Base-by-base conservation (phyloP, 2,888 invertebrate species). In the Pharmacophagus antenor region DNA sequence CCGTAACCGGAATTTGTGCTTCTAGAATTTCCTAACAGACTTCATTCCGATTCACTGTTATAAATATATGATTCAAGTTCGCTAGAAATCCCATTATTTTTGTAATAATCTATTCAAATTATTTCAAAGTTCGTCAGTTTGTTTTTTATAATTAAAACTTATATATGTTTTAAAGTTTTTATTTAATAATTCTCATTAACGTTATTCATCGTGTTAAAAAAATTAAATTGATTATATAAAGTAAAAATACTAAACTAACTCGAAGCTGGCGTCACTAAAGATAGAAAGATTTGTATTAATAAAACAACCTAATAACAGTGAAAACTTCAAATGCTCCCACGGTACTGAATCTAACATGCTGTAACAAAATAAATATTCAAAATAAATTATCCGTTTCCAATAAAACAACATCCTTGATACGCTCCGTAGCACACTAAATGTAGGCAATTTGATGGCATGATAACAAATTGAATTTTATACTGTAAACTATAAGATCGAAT, bases 361-460 rank as follows among this genome's bases (percentile, higher is more conserved):
- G 74, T 80, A 79, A 73, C 81, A 76, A 82, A 83, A 89, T 85
- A 89, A 88, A 88, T 87, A 85, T 82, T 81, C 79, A 69, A 84
- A 87, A 88, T 88, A 87, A 85, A 88, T 88, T 88, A 88, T 85
- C 85, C 84, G 84, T 80, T 86, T 84, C 83, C 84, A 90, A 89
- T 89, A 90, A 88, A 88, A 84, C 79, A 84, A 80, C 81, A 82
- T 78, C 77, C 80, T 79, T 71, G 76, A 77, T 71, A 78, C 80
- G 81, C 77, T 77, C 67, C 72, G 70, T 68, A 65, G 67, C 77
- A 66, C 74, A 73, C 67, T 68, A 68, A 74, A 72, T 69, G 67
- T 70, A 67, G 62, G 66, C 72, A 63, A 62, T 47, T 55, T 56
- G 12, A 37, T 6, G 12, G 6, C 46, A 3, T 50, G 22, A 62